A percentile compares a stretch with the other conserved stretches of the same genome.
phyloP scores from a whole-genome alignment of 1,140 invertebrate genomes.

The Camponotus vicinus region DNA sequence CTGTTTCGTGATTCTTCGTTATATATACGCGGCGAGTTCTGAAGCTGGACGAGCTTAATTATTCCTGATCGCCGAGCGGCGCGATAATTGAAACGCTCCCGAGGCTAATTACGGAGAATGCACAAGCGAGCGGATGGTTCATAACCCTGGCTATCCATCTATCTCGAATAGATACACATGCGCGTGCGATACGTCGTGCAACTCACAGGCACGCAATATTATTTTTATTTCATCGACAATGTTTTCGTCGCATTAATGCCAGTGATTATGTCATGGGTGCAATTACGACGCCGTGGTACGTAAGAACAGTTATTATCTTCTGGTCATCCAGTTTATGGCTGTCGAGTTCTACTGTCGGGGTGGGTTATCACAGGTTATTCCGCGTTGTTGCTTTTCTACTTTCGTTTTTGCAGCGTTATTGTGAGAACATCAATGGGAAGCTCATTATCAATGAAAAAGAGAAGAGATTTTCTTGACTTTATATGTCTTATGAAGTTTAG shows the following conservation, averaged over 20 bases:
- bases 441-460: background rate
- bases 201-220: conserved; percentile 7
- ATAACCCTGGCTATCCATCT: conserved; percentile 47
- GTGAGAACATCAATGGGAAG: background rate
- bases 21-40: conserved; percentile 11
- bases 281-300: conserved; percentile 27
- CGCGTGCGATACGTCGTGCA: conserved; percentile 37
- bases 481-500: background rate
- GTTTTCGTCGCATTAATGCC: conserved; percentile 48
- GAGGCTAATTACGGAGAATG: conserved; percentile 61
- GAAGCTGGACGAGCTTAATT: conserved; percentile 62
- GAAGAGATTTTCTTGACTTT: background rate
- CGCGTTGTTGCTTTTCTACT: conserved; percentile 12
- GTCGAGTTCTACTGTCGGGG: background rate
- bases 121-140: conserved; percentile 32
- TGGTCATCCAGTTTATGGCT: conserved; percentile 31
- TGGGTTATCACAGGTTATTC: conserved; percentile 42
- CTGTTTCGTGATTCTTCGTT: background rate
- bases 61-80: conserved; percentile 59
- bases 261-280: conserved; percentile 54
- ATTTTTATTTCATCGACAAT: conserved; percentile 20
- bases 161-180: conserved; percentile 28
- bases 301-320: conserved; percentile 47
- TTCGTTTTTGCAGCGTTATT: background rate
- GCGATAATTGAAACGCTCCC: conserved; percentile 69